These are phyloP conservation scores for Epinephelus lanceolatus DNA, from an alignment of 2,113 vertebrate species.

Conservation along the genomic window DNA sequence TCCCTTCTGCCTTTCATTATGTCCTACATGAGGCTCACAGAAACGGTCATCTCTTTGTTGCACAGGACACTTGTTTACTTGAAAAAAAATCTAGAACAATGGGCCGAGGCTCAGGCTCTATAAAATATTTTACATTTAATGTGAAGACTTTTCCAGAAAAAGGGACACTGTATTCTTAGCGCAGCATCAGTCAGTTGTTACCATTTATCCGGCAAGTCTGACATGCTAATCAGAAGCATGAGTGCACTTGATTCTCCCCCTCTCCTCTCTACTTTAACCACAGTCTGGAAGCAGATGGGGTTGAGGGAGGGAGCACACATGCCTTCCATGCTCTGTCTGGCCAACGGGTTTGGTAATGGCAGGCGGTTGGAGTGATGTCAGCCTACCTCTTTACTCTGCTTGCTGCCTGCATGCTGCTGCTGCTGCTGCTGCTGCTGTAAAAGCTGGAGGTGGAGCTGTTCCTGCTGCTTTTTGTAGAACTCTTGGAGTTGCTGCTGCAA, in stretches of 20 bases:
- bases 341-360: conserved; percentile 60
- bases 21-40: conserved; percentile 61
- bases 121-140: conserved; percentile 47
- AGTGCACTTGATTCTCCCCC: conserved; percentile 69
- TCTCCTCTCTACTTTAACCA: conserved; percentile 56
- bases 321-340: conserved; percentile 72
- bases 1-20: conserved; percentile 62
- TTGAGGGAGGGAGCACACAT: conserved; percentile 58
- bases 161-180: conserved; percentile 35
- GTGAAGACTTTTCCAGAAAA: conserved; percentile 21
- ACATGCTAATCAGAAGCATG: conserved; percentile 80
- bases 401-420: conserved; percentile 96
- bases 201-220: conserved; percentile 70
- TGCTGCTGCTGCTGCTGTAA: conserved; percentile 92
- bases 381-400: conserved; percentile 98
- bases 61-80: conserved; percentile 62
- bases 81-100: conserved; percentile 14
- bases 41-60: conserved; percentile 56
- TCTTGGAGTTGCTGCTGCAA: conserved; percentile 99
- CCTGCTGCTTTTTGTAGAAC: conserved; percentile 99
- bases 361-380: conserved; percentile 77
- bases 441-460: conserved; percentile 99
- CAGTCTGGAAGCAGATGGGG: conserved; percentile 74
- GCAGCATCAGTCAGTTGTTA: conserved; percentile 60
- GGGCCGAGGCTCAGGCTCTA: neutral